Evolutionary conservation across 2,888 invertebrate genomes (phyloP), one percentile per base, ranked within the genome.

Genomic region (Gonocerus acuteangulatus): DNA sequence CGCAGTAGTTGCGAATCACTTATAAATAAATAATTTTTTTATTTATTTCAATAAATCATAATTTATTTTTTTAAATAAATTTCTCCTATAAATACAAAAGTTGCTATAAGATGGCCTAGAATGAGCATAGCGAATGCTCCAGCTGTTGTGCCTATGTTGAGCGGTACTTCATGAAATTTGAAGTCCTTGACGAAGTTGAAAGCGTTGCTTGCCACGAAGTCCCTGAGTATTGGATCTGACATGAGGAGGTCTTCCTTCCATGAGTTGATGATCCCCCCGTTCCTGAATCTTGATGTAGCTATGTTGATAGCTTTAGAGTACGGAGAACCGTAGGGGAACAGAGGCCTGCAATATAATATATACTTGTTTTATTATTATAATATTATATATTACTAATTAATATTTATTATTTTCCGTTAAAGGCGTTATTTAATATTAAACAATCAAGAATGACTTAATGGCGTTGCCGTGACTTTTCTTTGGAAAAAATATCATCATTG

Each of bases 311-410:
- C n/a, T 42, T 32, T 42, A 1, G 56, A 11, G 32, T 49, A 62
- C 2, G 48, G 32, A 6, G 62, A 62, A 1, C 62, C 57, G 9
- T 7, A n/a, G 23, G 62, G 62, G 15, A 62, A 58, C 6, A 62
- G 27, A 13, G 19, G 48, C n/a, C 49, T 32, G 16, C 22, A 19
- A 27, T 23, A 60, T 16, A 52, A 60, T 11, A 15, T 18, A 16
- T 16, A 34, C 11, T 9, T 34, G 6, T 34, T 34, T 34, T 9
- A 34, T 34, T 34, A 34, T 34, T 34, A 34, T 34, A 6, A 34
- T 9, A 34, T 11, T 34, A n/a, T n/a, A n/a, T n/a, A n/a, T n/a
- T n/a, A n/a, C n/a, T n/a, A n/a, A n/a, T n/a, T n/a, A n/a, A n/a
- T n/a, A n/a, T n/a, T n/a, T n/a, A n/a, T n/a, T n/a, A n/a, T n/a